Conservation (phyloP, 2,888 invertebrate genomes). For the Mimas tiliae region DNA sequence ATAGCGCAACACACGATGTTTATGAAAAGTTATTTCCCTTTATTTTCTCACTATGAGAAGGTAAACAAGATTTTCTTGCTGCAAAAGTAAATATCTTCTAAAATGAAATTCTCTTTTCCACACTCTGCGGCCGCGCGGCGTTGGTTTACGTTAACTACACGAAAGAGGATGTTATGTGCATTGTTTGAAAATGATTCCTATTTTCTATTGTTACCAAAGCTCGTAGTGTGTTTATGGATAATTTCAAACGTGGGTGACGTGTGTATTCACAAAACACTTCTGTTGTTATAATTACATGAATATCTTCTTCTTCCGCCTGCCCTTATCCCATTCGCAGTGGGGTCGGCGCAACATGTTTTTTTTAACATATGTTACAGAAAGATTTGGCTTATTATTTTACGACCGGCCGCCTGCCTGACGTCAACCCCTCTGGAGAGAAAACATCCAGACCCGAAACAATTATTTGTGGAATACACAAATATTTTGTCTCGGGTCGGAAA, state of each 20-base stretch:
- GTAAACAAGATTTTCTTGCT: slow-evolving; percentile 20
- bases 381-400: no score
- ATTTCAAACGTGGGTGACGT: not conserved
- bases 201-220: not conserved
- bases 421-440: no score
- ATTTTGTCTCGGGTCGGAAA: no score
- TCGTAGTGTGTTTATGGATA: not conserved
- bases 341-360: no score
- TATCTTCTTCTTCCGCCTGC: no score
- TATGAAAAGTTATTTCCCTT: slow-evolving; percentile 14
- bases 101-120: slow-evolving; percentile 7
- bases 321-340: no score
- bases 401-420: no score
- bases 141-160: not conserved
- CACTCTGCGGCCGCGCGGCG: not conserved
- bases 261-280: not conserved
- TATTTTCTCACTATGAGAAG: not conserved
- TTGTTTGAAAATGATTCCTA: slow-evolving; percentile 1
- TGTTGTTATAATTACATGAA: not conserved
- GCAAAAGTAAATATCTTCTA: slow-evolving; percentile 18
- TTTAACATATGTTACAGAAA: no score
- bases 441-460: no score
- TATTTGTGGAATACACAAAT: no score
- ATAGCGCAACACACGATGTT: slow-evolving; percentile 2
- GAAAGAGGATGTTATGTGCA: slow-evolving; percentile 9